Evolutionary conservation across 2,888 invertebrate species (phyloP), one percentile per base, ranked within the genome.

Genomic region (Idaea biselata): DNA sequence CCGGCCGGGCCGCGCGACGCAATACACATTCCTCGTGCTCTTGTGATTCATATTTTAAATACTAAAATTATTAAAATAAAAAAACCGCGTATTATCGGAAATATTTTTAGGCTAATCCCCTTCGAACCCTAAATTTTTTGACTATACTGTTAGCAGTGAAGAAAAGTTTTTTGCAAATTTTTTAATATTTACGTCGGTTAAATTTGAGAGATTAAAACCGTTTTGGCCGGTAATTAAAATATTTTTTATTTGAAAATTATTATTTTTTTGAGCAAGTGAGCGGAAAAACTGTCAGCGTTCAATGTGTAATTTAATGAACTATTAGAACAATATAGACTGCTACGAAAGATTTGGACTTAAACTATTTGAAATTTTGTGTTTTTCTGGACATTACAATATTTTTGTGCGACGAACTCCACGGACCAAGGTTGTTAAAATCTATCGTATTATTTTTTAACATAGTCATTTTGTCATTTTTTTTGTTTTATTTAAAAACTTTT

Each of bases 21-120:
- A 88, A 87, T 88, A 88, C 88, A 88, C 91, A 93, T 93, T 93
- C 93, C 93, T 93, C 93, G 92, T 90, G 91, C 89, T 86, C 88
- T 93, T 93, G 93, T 93, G 93, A 93, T 93, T 87, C 85, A 89
- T 89, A 89, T 91, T 87, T 87, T 82, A 89, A 85, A 83, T 79
- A 82, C 80, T 84, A 85, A 84, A 83, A 83, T 78, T 76, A 70
- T 74, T 79, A 76, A 44, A 76, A 75, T 68, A 72, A 72, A 80
- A 80, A 73, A 66, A 88, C 85, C 87, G 87, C 87, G 88, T 87
- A 84, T 88, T 82, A 84, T 87, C 83, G 83, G 87, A 85, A 83
- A 88, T 89, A 89, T 90, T 90, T 89, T 90, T 89, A 89, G 90
- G 88, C 89, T 85, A 87, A 84, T 77, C 72, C 74, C 80, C 83